A percentile compares a stretch with the other conserved stretches of the same genome.
Evolutionary conservation across 1,140 invertebrate species (phyloP).

Genomic region (Drosophila subpulchrella): DNA sequence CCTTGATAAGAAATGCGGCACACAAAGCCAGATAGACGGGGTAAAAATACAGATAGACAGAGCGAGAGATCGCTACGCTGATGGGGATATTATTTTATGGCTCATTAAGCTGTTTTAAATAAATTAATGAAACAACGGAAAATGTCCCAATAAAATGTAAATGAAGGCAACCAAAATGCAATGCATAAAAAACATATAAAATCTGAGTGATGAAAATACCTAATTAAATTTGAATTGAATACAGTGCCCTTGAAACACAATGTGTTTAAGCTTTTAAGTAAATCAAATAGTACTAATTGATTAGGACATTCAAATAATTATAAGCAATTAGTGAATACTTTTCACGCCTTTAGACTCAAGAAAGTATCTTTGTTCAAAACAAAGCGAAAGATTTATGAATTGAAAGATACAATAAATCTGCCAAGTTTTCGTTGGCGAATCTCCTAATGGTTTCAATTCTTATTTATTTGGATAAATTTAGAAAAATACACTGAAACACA

Average conservation of each 20-base stretch:
- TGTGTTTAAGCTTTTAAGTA: background rate
- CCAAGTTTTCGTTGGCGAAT: background rate
- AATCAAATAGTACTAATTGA: conserved; percentile 2
- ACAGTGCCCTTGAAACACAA: background rate
- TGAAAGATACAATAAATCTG: background rate
- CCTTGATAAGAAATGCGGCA: conserved; percentile 59
- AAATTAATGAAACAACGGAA: conserved; percentile 60
- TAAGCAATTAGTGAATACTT: background rate
- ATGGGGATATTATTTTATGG: conserved; percentile 54
- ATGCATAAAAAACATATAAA: conserved; percentile 21
- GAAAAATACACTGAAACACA: background rate
- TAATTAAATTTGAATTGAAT: conserved; percentile 18
- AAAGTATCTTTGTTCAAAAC: background rate
- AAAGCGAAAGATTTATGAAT: conserved; percentile 1
- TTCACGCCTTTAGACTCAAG: background rate
- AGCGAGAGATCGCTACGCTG: conserved; percentile 14
- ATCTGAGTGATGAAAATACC: conserved; percentile 12
- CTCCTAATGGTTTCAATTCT: background rate
- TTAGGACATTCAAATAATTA: conserved; percentile 1
- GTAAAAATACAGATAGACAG: background rate
- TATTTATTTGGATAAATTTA: background rate
- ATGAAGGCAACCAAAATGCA: conserved; percentile 14
- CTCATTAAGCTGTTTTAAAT: conserved; percentile 62
- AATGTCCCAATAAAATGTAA: conserved; percentile 28
- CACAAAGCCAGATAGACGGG: background rate